Evolutionary conservation across 2,113 vertebrate genomes (phyloP).

Genomic region (Archilochus colubris): DNA sequence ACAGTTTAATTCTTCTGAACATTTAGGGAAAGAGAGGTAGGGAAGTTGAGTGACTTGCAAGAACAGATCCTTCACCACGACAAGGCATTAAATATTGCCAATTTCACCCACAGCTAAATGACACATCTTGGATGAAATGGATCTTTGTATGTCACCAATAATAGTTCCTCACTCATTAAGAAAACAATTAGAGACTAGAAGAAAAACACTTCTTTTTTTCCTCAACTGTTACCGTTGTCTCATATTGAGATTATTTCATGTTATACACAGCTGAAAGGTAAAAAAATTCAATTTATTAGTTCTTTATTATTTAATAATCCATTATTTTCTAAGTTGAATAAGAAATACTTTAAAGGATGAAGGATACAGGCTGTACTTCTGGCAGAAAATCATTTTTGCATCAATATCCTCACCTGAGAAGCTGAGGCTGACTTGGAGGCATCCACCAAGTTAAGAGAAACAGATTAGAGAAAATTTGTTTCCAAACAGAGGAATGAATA

Average conservation of each 20-base stretch:
- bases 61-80: not conserved
- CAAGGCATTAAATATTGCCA: not conserved
- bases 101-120: not conserved
- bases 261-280: not conserved
- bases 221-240: not conserved
- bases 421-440: not conserved
- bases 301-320: too few relatives aligned
- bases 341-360: not conserved
- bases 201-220: not conserved
- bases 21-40: not conserved
- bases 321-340: not conserved
- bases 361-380: not conserved
- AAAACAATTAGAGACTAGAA: not conserved
- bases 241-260: not conserved
- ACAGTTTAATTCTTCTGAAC: not conserved
- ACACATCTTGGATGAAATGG: not conserved
- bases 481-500: not conserved
- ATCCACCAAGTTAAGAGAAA: not conserved
- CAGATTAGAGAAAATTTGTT: not conserved
- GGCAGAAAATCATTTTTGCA: not conserved
- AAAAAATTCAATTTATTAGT: not conserved
- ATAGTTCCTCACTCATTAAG: not conserved
- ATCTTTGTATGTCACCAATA: not conserved
- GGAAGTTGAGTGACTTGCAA: not conserved
- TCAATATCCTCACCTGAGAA: not conserved